Evolutionary conservation across 2,113 vertebrate species (phyloP).

Genomic region (Myocastor coypus): DNA sequence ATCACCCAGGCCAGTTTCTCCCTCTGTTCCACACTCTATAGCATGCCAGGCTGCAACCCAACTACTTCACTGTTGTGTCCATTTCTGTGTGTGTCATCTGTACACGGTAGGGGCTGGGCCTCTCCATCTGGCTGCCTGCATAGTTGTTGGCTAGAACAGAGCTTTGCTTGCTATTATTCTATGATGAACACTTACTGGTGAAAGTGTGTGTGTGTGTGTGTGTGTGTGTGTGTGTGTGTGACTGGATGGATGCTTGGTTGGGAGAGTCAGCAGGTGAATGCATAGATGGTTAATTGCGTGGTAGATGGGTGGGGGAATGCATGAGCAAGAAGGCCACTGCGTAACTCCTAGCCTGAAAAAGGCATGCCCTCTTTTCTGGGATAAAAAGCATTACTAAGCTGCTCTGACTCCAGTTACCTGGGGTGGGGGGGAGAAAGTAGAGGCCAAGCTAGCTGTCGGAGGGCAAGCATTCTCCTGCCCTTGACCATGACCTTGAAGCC

Average conservation of each 20-base stretch:
- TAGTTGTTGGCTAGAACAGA: neutral
- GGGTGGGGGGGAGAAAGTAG: neutral
- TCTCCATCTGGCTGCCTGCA: neutral
- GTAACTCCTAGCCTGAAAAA: neutral
- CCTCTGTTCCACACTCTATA: neutral
- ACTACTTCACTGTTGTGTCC: neutral
- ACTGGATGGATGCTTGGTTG: neutral
- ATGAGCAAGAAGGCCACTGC: too few relatives aligned
- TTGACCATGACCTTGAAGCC: too few relatives aligned
- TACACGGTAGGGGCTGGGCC: fast-evolving
- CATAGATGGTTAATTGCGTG: neutral
- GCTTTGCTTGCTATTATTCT: too few relatives aligned
- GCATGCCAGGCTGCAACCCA: fast-evolving
- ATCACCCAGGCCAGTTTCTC: neutral
- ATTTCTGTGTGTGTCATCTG: neutral
- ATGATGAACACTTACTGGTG: neutral
- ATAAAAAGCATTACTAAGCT: neutral
- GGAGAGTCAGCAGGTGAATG: too few relatives aligned
- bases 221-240: too few relatives aligned
- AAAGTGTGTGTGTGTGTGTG: neutral
- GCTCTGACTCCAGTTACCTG: neutral
- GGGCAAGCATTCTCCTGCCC: too few relatives aligned
- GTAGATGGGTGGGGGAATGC: neutral
- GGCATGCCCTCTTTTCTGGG: neutral
- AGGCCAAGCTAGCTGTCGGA: neutral